phyloP scores from a whole-genome alignment of 2,888 invertebrate species.

The Julus scandinavius region DNA sequence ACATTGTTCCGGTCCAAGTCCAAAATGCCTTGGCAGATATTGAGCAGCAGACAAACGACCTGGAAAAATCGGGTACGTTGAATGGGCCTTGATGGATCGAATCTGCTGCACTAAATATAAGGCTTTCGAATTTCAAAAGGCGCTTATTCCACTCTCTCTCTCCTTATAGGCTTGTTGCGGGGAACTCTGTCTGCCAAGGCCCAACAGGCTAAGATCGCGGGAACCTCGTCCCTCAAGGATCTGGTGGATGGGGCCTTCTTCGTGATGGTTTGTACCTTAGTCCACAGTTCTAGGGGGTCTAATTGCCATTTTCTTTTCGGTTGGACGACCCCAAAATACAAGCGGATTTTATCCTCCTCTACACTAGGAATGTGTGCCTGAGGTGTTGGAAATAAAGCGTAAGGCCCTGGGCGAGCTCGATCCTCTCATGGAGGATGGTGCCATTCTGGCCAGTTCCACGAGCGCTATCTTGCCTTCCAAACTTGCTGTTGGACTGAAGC shows the following conservation, averaged over 20 bases:
- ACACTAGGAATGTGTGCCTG: constrained; percentile 89
- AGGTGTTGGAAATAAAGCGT: constrained; percentile 84
- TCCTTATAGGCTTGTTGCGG: constrained; percentile 71
- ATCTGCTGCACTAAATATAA: background rate
- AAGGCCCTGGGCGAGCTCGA: constrained; percentile 84
- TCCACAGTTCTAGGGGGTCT: constrained; percentile 47
- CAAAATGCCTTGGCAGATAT: constrained; percentile 80
- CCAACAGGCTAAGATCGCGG: constrained; percentile 82
- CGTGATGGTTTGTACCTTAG: constrained; percentile 68
- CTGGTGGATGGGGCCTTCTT: constrained; percentile 81
- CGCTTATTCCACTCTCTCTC: background rate
- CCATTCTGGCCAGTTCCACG: constrained; percentile 91
- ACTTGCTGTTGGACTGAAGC: constrained; percentile 82
- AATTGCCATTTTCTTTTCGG: no score
- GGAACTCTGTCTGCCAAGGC: constrained; percentile 78
- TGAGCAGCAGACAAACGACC: constrained; percentile 35
- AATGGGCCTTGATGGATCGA: background rate
- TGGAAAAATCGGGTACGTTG: constrained; percentile 70
- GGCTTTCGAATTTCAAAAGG: background rate
- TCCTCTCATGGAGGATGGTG: constrained; percentile 72
- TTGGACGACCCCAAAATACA: background rate
- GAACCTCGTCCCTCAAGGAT: constrained; percentile 77
- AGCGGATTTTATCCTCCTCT: background rate
- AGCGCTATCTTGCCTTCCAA: constrained; percentile 91
- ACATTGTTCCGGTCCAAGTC: constrained; percentile 81